Conservation (phyloP, 2,797 vertebrate species). For the Pseudopleuronectes americanus region DNA sequence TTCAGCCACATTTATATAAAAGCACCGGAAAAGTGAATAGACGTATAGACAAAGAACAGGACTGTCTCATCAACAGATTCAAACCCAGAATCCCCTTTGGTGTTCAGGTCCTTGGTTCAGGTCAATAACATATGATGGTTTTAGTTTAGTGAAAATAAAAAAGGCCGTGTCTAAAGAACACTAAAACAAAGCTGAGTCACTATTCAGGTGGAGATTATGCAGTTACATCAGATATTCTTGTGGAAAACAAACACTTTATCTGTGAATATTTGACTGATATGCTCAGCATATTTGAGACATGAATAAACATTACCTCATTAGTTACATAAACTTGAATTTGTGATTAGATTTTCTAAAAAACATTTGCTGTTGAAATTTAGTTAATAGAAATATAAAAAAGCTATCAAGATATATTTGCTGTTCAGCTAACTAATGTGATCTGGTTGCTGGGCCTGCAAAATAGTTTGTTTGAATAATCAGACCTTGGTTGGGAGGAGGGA, state of each 20-base stretch:
- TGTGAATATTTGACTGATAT: not conserved
- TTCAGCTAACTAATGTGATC: conserved; percentile 64
- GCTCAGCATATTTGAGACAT: too few species aligned
- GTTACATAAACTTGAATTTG: too few species aligned
- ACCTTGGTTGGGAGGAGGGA: not conserved
- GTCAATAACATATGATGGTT: not conserved
- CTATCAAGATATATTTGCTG: too few species aligned
- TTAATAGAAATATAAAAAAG: too few species aligned
- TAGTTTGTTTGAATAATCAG: conserved; percentile 9
- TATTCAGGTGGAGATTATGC: too few species aligned
- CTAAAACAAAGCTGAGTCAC: not conserved
- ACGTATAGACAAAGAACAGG: not conserved
- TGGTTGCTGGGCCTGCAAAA: conserved; percentile 10
- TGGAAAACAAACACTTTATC: not conserved
- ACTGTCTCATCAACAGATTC: too few species aligned
- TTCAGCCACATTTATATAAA: too few species aligned
- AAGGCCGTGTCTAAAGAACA: too few species aligned
- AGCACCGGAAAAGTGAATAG: not conserved
- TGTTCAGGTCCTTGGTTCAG: not conserved
- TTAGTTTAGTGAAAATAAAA: not conserved
- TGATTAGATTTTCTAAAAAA: too few species aligned
- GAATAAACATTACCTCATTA: too few species aligned
- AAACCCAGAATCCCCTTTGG: not conserved
- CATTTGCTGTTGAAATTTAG: too few species aligned
- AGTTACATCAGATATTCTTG: not conserved